Conservation (phyloP, 2,797 vertebrate genomes). For the Cyprinodon diabolis region DNA sequence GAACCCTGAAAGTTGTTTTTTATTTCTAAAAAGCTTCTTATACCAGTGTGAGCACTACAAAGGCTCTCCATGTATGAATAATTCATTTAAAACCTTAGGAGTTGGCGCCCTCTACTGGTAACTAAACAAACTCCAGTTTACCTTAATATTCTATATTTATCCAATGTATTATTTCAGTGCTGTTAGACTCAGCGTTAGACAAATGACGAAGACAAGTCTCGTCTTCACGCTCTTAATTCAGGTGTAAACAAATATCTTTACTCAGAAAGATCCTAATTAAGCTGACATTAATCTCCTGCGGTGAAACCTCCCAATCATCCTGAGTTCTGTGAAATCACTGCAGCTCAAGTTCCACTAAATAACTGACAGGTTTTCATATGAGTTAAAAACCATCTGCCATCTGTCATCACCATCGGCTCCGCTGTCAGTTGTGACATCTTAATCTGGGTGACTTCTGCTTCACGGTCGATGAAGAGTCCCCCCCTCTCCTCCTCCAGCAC, state of each 20-base stretch:
- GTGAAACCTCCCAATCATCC: neutral
- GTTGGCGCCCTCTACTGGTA: conserved; percentile 79
- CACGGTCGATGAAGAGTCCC: conserved; percentile 42
- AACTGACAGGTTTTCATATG: conserved; percentile 43
- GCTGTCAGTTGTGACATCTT: conserved; percentile 59
- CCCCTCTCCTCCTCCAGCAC: neutral
- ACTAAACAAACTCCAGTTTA: conserved; percentile 32
- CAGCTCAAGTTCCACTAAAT: conserved; percentile 42
- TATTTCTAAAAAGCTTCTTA: conserved; percentile 33
- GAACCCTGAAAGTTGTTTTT: conserved; percentile 21
- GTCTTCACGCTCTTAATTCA: neutral
- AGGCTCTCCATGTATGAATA: conserved; percentile 26
- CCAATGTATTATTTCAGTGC: conserved; percentile 3
- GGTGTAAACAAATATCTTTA: neutral
- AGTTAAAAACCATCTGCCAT: conserved; percentile 58
- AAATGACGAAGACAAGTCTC: conserved; percentile 3
- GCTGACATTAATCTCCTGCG: neutral
- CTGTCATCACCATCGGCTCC: conserved; percentile 45
- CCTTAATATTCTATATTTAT: neutral
- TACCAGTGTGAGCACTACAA: conserved; percentile 57
- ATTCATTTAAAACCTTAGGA: conserved; percentile 64
- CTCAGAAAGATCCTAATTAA: neutral
- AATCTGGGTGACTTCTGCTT: conserved; percentile 48
- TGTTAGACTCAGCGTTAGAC: conserved; percentile 16
- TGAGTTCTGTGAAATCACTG: conserved; percentile 23